phyloP scores from a whole-genome alignment of 1,140 invertebrate genomes.

The Tetraneura akinire region DNA sequence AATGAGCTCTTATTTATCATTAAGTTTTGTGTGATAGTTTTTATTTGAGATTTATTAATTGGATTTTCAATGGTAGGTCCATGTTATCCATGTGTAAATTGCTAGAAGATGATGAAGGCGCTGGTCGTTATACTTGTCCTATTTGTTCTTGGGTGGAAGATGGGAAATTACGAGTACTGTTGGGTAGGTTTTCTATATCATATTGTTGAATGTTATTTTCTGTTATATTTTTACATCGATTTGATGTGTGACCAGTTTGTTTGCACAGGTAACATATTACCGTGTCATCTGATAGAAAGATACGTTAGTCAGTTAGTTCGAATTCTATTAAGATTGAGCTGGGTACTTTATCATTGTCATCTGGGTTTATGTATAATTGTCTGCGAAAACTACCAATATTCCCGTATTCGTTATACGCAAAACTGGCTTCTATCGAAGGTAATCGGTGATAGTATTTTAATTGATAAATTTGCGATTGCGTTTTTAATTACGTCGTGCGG shows the following conservation, averaged over 20 bases:
- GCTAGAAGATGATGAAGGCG: not conserved
- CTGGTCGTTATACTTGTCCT: not conserved
- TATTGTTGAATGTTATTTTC: not conserved
- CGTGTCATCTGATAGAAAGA: too few species aligned
- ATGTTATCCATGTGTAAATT: not conserved
- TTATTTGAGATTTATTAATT: not conserved
- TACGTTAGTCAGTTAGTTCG: too few species aligned
- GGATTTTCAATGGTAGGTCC: not conserved
- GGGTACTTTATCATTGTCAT: too few species aligned
- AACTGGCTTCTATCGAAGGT: not conserved
- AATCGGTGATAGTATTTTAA: not conserved
- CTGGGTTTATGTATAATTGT: too few species aligned
- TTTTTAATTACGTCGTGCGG: slow-evolving; percentile 8
- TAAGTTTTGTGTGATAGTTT: too few species aligned
- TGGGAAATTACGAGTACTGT: not conserved
- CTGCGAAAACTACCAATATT: too few species aligned
- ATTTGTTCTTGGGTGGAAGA: not conserved
- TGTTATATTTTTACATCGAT: too few species aligned
- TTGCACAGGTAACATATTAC: too few species aligned
- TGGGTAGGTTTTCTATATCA: not conserved
- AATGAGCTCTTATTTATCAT: too few species aligned
- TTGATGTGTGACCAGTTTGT: too few species aligned
- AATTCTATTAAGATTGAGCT: too few species aligned
- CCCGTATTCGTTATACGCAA: not conserved
- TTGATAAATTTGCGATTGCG: not conserved